Evolutionary conservation across 2,113 vertebrate species (phyloP), one percentile per base, ranked within the genome.

Genomic region (Forbesichthys agassizii): DNA sequence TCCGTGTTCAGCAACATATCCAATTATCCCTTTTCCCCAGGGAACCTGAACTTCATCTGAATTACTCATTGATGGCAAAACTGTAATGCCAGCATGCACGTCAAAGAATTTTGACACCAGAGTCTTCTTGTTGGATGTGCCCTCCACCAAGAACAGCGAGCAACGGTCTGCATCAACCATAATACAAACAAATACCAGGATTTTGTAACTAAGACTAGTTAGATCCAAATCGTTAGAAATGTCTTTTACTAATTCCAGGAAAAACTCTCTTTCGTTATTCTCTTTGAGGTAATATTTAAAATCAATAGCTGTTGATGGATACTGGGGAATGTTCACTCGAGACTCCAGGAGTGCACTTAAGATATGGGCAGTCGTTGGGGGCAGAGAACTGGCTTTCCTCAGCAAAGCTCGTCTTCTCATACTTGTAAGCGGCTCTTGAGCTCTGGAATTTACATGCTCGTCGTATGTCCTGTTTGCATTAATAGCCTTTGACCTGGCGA

Each of bases 11-110:
- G 96, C 96, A 71, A 99, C 98, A 74, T 98, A 98, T 82, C 98
- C 97, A 84, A 99, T 96, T 87, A 98, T 98, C 3, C 98, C 97
- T 88, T 99, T 98, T 47, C 96, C 98, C 98, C 98, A 99, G 13
- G 96, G 97, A 83, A 99, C 97, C 87, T 99, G 98, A 73, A 99
- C 96, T 88, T 98, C 97, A 69, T 95, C 93, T 69, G 95, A 95
- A 90, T 96, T 95, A 74, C 92, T 94, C 80, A 94, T 92, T 55
- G 94, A 96, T 49, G 96, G 96, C 51, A 99, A 88, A 71, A 98
- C 86, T 0, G 96, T 94, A 68, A 95, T 98, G 9, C 98, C 97
- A 4, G 95, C 96, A 55, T 98, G 97, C 73, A 99, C 96, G 76
- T 99, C 98, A 76, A 99, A 99, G 91, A 98, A 96, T 85, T 98